Percentiles rank a stretch among this genome's conserved stretches.
Evolutionary conservation across 2,797 vertebrate species (phyloP).

Genomic region (Apodemus agrarius): DNA sequence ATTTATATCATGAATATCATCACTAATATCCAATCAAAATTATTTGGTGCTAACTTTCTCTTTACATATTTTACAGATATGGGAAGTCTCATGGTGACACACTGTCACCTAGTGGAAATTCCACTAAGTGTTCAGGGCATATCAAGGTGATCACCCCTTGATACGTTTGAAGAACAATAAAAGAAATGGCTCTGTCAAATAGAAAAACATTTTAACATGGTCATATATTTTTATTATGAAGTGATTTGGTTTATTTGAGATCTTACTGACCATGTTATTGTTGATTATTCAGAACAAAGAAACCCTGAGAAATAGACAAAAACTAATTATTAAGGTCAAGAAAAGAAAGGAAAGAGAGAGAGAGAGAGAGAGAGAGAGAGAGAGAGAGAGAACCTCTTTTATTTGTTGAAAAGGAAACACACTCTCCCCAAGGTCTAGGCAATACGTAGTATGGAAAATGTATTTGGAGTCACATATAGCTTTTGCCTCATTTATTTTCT

Average conservation of each 20-base stretch:
- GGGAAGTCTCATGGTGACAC: slow-evolving; percentile 39
- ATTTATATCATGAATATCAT: background rate
- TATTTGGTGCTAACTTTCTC: background rate
- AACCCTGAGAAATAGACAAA: background rate
- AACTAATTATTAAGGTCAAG: background rate
- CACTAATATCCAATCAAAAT: background rate
- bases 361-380: background rate
- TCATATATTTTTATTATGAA: background rate
- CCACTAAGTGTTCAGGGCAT: slow-evolving; percentile 7
- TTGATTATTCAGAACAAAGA: background rate
- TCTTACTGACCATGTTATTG: background rate
- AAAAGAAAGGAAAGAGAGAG: background rate
- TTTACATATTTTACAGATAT: slow-evolving; percentile 27
- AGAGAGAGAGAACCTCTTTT: background rate
- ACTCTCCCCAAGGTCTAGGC: background rate
- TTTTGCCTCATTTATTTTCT: background rate
- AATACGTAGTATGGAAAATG: slow-evolving; percentile 6
- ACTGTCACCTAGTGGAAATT: slow-evolving; percentile 75
- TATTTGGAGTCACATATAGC: background rate
- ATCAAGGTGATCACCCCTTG: background rate
- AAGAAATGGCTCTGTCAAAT: background rate
- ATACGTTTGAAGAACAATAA: background rate
- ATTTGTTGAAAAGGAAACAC: background rate
- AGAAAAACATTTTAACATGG: background rate
- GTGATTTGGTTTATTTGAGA: background rate